Evolutionary conservation across 2,113 vertebrate species (phyloP), one percentile per base, ranked within the genome.

Genomic region (Hydrochoerus hydrochaeris): DNA sequence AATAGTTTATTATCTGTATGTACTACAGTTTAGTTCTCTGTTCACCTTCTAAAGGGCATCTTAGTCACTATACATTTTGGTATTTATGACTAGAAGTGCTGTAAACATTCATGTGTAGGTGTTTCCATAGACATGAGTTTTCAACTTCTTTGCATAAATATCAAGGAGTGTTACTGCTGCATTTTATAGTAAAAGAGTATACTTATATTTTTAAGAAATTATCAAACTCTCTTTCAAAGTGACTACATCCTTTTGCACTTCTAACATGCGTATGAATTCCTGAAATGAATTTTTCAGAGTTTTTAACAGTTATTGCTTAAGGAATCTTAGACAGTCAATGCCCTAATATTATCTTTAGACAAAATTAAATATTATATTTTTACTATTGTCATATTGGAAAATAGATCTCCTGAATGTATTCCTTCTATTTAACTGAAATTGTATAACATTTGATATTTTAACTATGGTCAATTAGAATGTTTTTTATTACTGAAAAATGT

Each of bases 101-200:
- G 5, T 82, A 46, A 92, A 92, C 80, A 62, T 75, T n/a, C 73
- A 52, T 32, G 26, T 77, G 26, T 26, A 30, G 11, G 41, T 77
- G 6, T 95, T 90, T 92, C 4, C 82, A 44, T 62, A 38, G 14
- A 84, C 32, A 30, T 49, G 65, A 81, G 14, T 88, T 95, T 91
- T 80, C 30, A 71, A 1, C 58, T 92, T 63, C 30, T 91, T 94
- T 92, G 49, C 24, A 5, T 81, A 95, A 97, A 91, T 85, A 75
- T n/a, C 69, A 88, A 89, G 49, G 35, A 71, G 38, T 91, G 13
- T 35, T 16, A 82, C 14, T 86, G 81, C 41, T 92, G 28, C 38
- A 60, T 92, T 32, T 0, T 71, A 35, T 46, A 67, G 28, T 46
- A 71, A n/a, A n/a, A 65, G 28, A 52, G 57, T 75, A 28, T 87